Evolutionary conservation across 2,888 invertebrate species (phyloP).

Genomic region (Leptopilina myrica): DNA sequence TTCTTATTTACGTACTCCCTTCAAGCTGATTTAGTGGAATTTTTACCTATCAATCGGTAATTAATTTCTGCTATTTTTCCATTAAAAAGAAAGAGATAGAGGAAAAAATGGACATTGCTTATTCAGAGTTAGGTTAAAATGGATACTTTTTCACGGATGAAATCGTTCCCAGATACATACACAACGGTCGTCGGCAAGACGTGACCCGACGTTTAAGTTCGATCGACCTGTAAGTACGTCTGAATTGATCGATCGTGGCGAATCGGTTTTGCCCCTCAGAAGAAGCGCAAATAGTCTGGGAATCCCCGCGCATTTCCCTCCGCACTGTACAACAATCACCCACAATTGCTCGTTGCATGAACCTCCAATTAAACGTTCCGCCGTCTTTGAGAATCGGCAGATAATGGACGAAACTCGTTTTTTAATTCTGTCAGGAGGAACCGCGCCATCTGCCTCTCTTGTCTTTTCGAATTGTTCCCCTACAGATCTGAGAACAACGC

Average conservation of each 20-base stretch:
- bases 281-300: constrained; percentile 36
- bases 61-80: too few species aligned
- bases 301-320: constrained; percentile 3
- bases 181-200: constrained; percentile 9
- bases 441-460: constrained; percentile 61
- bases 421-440: constrained; percentile 58
- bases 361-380: constrained; percentile 52
- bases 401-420: constrained; percentile 57
- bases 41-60: too few species aligned
- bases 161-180: constrained; percentile 49
- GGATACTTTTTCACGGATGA: constrained; percentile 12
- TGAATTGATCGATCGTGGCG: constrained; percentile 37
- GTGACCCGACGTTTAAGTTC: constrained; percentile 45
- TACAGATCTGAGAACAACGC: background rate
- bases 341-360: constrained; percentile 41
- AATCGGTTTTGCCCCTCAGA: constrained; percentile 27
- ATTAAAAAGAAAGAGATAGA: too few species aligned
- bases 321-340: background rate
- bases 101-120: background rate
- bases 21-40: too few species aligned
- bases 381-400: constrained; percentile 46
- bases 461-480: background rate
- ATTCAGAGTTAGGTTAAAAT: constrained; percentile 10
- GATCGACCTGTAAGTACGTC: constrained; percentile 45
- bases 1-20: too few species aligned